These are phyloP conservation scores for Rhinolophus ferrumequinum DNA, from an alignment of 2,113 vertebrate species.

Conservation along the genomic window DNA sequence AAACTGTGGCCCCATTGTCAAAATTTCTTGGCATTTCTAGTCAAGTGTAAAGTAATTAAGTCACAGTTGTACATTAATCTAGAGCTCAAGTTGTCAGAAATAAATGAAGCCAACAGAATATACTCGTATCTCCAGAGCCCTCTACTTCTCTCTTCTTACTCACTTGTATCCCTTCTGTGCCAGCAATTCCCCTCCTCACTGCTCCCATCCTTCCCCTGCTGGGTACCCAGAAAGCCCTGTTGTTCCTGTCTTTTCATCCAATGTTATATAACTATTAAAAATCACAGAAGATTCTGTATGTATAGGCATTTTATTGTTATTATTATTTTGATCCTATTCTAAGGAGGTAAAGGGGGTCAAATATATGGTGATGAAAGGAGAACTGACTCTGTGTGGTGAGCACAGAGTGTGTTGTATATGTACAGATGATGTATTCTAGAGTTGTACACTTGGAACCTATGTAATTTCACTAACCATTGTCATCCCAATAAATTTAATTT, in stretches of 20 bases:
- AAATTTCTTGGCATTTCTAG: neutral
- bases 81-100: neutral
- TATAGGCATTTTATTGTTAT: neutral
- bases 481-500: too few relatives aligned
- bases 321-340: neutral
- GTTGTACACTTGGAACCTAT: too few relatives aligned
- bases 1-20: neutral
- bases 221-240: neutral
- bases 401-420: too few relatives aligned
- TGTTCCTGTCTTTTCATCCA: neutral
- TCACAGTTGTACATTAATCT: neutral
- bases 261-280: neutral
- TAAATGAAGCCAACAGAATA: neutral
- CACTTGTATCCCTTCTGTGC: neutral
- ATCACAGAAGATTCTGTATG: neutral
- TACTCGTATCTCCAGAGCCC: neutral
- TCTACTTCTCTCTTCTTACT: neutral
- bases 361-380: too few relatives aligned
- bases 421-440: too few relatives aligned
- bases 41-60: conserved; percentile 25
- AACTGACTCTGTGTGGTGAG: too few relatives aligned
- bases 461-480: too few relatives aligned
- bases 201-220: neutral
- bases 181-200: neutral
- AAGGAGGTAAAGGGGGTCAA: neutral